Conservation (phyloP, 1,140 invertebrate species). For the Druon quercuslanigerum region DNA sequence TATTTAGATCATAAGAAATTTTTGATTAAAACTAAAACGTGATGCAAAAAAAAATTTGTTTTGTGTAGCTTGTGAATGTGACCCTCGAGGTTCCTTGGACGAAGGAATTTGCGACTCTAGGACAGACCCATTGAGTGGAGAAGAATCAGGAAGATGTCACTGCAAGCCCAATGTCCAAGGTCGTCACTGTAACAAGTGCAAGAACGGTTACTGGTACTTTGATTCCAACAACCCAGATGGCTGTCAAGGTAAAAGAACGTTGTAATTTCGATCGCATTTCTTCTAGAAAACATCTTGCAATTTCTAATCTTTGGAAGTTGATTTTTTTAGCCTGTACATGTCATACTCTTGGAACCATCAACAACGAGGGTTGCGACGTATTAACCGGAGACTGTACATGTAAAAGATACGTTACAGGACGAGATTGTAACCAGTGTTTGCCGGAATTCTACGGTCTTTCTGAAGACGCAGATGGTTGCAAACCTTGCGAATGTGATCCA, state of each 20-base stretch:
- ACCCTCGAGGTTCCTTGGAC: conserved; percentile 81
- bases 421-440: conserved; percentile 95
- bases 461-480: conserved; percentile 92
- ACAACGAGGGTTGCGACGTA: conserved; percentile 94
- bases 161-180: conserved; percentile 84
- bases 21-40: neutral
- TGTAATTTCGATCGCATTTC: neutral
- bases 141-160: conserved; percentile 83
- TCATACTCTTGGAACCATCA: conserved; percentile 88
- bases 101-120: conserved; percentile 86
- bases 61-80: conserved; percentile 80
- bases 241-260: conserved; percentile 80
- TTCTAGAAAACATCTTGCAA: conserved; percentile 12
- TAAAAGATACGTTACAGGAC: conserved; percentile 92
- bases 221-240: conserved; percentile 82
- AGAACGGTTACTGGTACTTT: conserved; percentile 88
- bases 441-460: conserved; percentile 92
- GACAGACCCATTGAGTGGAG: conserved; percentile 78
- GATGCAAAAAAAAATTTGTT: neutral
- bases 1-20: neutral
- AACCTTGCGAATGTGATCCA: conserved; percentile 92
- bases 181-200: conserved; percentile 81
- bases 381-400: conserved; percentile 92
- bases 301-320: conserved; percentile 36
- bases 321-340: conserved; percentile 85